A percentile compares a stretch with the other conserved stretches of the same genome.
Evolutionary conservation across 2,888 invertebrate genomes (phyloP).

Genomic region (Laothoe populi): DNA sequence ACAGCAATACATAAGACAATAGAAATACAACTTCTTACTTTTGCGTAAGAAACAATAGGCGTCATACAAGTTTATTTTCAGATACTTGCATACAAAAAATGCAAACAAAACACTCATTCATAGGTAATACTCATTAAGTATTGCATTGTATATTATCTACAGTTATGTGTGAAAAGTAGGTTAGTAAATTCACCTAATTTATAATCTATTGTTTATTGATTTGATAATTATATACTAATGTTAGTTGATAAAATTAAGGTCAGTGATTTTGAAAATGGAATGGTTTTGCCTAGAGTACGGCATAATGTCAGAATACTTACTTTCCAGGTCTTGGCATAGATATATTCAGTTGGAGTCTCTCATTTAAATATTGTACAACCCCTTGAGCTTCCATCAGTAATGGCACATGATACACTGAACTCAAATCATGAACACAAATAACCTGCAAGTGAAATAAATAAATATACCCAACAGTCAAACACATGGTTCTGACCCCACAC

Average conservation of each 20-base stretch:
- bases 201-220: conserved; percentile 1
- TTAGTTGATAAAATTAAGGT: conserved; percentile 3
- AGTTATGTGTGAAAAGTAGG: not conserved
- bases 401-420: conserved; percentile 98
- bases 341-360: conserved; percentile 90
- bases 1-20: no score
- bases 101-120: not conserved
- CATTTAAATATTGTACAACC: conserved; percentile 92
- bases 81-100: no score
- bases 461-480: no score
- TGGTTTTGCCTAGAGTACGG: no score
- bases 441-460: no score
- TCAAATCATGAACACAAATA: conserved; percentile 96
- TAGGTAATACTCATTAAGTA: not conserved
- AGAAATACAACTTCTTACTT: no score
- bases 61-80: no score
- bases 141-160: not conserved
- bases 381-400: conserved; percentile 96
- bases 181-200: not conserved
- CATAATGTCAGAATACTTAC: conserved; percentile 72
- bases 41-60: no score
- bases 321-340: conserved; percentile 88
- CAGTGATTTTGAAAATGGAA: no score
- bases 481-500: no score
- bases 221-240: not conserved